Percentiles rank a stretch among this genome's conserved stretches.
Conservation (phyloP, 1,140 invertebrate species). For the Drosophila seguyi region DNA sequence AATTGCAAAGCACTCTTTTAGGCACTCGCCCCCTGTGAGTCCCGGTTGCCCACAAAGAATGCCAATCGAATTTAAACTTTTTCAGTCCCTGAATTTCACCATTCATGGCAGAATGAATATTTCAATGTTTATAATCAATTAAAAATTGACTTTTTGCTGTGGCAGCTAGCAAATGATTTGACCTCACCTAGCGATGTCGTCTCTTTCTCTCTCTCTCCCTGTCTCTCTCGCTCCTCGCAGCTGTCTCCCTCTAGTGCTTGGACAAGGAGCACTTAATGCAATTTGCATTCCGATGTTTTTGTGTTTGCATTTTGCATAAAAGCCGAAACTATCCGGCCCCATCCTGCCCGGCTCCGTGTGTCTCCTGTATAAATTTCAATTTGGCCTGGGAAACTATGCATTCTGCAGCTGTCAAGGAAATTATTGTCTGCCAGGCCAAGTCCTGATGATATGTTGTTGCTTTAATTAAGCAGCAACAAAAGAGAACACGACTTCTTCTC, state of each 20-base stretch:
- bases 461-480: conserved; percentile 72
- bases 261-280: conserved; percentile 63
- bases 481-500: conserved; percentile 29
- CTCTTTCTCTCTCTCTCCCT: not conserved
- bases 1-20: conserved; percentile 38
- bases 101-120: conserved; percentile 29
- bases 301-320: conserved; percentile 47
- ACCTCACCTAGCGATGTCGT: conserved; percentile 38
- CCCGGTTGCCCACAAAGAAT: conserved; percentile 30
- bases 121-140: conserved; percentile 54
- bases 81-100: conserved; percentile 10
- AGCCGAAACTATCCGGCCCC: conserved; percentile 36
- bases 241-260: conserved; percentile 9
- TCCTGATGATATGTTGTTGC: conserved; percentile 54
- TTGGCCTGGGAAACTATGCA: conserved; percentile 70
- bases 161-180: conserved; percentile 36
- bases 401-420: conserved; percentile 78
- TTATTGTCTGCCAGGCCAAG: conserved; percentile 56
- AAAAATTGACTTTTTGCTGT: conserved; percentile 48
- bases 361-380: conserved; percentile 73
- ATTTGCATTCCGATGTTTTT: conserved; percentile 68
- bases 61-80: conserved; percentile 37
- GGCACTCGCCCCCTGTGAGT: conserved; percentile 10
- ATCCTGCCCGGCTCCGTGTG: not conserved
- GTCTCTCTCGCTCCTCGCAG: not conserved